Base-by-base conservation (phyloP, 2,888 invertebrate species). In the Hemaris fuciformis region DNA sequence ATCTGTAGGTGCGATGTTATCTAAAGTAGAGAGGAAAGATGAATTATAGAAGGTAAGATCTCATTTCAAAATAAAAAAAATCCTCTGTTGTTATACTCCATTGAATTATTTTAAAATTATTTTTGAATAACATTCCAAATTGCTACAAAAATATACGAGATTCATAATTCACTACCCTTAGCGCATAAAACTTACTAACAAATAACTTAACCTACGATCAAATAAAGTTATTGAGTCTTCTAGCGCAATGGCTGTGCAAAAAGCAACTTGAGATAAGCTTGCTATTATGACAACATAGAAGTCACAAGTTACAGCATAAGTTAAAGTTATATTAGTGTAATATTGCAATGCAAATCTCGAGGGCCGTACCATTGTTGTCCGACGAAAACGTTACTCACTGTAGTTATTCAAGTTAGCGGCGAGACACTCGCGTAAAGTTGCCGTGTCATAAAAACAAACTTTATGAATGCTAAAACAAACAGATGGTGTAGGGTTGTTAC, bases 391-490 rank as follows among this genome's bases (percentile, higher is more conserved):
- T 22, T 45, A 53, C 53, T 18, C 34, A 13, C 34, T 4, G 34
- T 38, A 38, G 34, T 38, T 38, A n/a, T 41, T 15, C 38, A 46
- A 43, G 31, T 23, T 48, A 38, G 42, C 42, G 34, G n/a, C 59
- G 25, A 48, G 38, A 60, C 34, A 20, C 48, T 34, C 38, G 15
- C 31, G 18, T 23, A 5, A 48, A 48, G 34, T 38, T 48, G 34
- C 34, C n/a, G 34, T 60, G 38, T 60, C 60, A 38, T 38, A 60
- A 60, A 60, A 60, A 46, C 59, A 23, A 59, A 60, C 23, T 60
- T 60, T 60, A 48, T 60, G 38, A 60, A 60, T 60, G 60, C 23
- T 59, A 45, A 59, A 59, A 59, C 20, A 45, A 59, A 31, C 22
- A 31, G 31, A 20, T n/a, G 45, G 20, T 3, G 10, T n/a, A 59